Evolutionary conservation across 2,888 invertebrate genomes (phyloP).

Genomic region (Pandemis corylana): DNA sequence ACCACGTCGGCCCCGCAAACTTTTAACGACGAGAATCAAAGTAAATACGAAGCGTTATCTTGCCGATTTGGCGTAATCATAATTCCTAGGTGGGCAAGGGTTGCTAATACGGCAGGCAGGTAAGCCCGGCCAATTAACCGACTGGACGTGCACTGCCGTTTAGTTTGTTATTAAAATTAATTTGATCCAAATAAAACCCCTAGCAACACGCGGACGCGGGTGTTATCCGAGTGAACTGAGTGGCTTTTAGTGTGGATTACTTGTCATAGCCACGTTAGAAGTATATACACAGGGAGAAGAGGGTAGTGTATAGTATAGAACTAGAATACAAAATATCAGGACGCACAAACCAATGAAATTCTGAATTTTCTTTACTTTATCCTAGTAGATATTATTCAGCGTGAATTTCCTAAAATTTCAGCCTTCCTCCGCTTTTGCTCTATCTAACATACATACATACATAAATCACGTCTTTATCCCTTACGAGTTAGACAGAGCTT

Average conservation of each 20-base stretch:
- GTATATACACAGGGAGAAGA: too few species aligned
- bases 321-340: too few species aligned
- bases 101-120: slow-evolving; percentile 68
- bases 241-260: too few species aligned
- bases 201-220: neutral
- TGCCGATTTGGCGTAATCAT: slow-evolving; percentile 82
- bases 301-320: too few species aligned
- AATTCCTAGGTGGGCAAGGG: slow-evolving; percentile 74
- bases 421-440: neutral
- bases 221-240: neutral
- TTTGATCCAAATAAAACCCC: slow-evolving; percentile 1
- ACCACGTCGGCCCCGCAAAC: slow-evolving; percentile 80
- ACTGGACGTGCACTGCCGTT: slow-evolving; percentile 12
- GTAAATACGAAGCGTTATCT: slow-evolving; percentile 83
- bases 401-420: neutral
- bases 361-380: neutral
- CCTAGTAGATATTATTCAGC: neutral
- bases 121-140: slow-evolving; percentile 47
- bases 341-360: neutral
- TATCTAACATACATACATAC: neutral
- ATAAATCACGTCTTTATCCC: too few species aligned
- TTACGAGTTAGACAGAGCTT: too few species aligned
- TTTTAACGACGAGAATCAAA: slow-evolving; percentile 85
- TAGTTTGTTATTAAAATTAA: slow-evolving; percentile 27
- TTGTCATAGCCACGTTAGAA: too few species aligned